Base-by-base conservation (phyloP, 2,797 vertebrate species). In the Myotis findleyi region DNA sequence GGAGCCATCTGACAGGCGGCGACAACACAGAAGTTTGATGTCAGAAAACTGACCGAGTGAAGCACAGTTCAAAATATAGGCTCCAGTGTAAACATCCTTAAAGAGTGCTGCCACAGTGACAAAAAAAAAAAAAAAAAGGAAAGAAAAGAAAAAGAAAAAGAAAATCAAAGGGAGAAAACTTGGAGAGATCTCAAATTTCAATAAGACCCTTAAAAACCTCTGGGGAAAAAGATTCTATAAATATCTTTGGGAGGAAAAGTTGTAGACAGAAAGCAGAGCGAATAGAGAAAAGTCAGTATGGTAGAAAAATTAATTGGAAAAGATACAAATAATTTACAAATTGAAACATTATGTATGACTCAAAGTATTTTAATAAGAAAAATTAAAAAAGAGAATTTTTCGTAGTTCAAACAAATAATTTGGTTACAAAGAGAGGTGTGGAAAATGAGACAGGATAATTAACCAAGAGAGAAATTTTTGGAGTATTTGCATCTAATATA, bases 321-420 rank as follows among this genome's bases (percentile, higher is more conserved):
- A 89, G 20, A 66, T 47, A 80, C 36, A 83, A 59, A 47, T 49
- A 81, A 88, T 62, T 83, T 71, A 41, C 9, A 85, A 87, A 83
- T 62, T 91, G 64, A 90, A 94, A 59, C 38, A 86, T 20, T 33
- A 21, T 44, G 2, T 49, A 84, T 57, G 27, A 80, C 36, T 94
- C 69, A 20, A 76, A 41, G 7, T 27, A 47, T 14, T 82, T 93
- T 53, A 55, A 33, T 30, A 76, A n/a, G 27, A 69, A 69, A 92
- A 90, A 33, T 92, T 94, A 38, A 21, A 91, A 68, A 87, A 75
- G 6, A 91, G 16, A 84, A 84, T 84, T 49, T 71, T 95, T 93
- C 20, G 36, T 55, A 92, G 49, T 87, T 89, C 17, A 69, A 75
- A 86, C 3, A 62, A 79, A 51, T 92, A 88, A 1, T 76, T 68